phyloP scores from a whole-genome alignment of 2,888 invertebrate species.

The Stenurella melanura region DNA sequence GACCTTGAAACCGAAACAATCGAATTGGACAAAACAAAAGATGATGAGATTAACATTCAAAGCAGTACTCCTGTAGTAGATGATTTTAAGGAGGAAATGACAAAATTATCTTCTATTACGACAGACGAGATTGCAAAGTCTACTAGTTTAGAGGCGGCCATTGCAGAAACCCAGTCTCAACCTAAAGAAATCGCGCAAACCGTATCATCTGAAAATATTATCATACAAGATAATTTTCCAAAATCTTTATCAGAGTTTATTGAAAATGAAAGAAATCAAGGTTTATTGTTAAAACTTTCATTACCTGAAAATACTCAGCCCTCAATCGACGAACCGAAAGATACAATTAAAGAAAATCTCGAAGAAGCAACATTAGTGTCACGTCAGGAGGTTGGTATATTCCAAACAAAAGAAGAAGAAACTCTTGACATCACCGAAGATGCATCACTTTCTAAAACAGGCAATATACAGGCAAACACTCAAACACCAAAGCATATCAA shows the following conservation, averaged over 20 bases:
- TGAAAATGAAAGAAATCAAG: not conserved
- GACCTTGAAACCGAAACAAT: not conserved
- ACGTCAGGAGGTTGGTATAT: not conserved
- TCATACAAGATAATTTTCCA: not conserved
- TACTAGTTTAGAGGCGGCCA: not conserved
- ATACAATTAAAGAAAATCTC: not conserved
- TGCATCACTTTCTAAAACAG: not conserved
- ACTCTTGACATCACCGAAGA: not conserved
- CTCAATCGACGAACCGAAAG: not conserved
- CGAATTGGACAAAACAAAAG: not conserved
- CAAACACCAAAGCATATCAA: not conserved
- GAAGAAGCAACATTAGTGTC: not conserved
- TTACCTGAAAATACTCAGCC: not conserved
- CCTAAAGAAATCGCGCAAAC: not conserved
- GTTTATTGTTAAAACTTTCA: not conserved
- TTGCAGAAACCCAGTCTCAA: not conserved
- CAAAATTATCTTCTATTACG: not conserved
- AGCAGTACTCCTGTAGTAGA: not conserved
- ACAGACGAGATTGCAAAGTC: not conserved
- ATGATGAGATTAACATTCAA: not conserved
- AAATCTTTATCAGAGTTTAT: not conserved
- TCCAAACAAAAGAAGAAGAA: not conserved
- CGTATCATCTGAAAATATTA: not conserved
- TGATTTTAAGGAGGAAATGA: not conserved
- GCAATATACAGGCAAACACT: not conserved